These are phyloP conservation scores for Hydrotaea cyrtoneurina DNA, from an alignment of 2,888 invertebrate species.

Conservation along the genomic window DNA sequence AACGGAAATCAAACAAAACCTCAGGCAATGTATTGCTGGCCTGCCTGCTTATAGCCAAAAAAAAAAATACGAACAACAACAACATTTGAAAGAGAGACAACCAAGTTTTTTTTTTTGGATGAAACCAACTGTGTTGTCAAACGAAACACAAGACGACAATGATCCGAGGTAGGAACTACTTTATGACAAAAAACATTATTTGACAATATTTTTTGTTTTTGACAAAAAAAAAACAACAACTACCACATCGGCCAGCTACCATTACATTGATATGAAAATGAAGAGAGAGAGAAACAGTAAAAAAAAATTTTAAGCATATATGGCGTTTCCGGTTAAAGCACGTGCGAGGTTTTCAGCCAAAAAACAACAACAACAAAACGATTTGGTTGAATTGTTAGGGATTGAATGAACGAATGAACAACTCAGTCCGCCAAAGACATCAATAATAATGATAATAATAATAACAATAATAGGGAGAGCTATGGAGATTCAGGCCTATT, in stretches of 20 bases:
- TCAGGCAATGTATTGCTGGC: constrained; percentile 9
- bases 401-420: constrained; percentile 33
- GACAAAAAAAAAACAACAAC: constrained; percentile 58
- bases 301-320: constrained; percentile 59
- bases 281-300: constrained; percentile 31
- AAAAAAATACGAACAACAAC: constrained; percentile 55
- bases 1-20: constrained; percentile 73
- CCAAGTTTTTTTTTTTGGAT: constrained; percentile 8
- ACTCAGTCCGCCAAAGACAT: background rate
- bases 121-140: constrained; percentile 12
- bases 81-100: constrained; percentile 32
- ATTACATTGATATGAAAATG: constrained; percentile 16
- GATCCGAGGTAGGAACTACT: constrained; percentile 44
- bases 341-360: constrained; percentile 73
- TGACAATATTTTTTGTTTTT: constrained; percentile 47
- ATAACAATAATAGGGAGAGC: too few species aligned
- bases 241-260: constrained; percentile 56
- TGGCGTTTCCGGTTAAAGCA: constrained; percentile 79
- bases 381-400: constrained; percentile 63
- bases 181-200: constrained; percentile 57
- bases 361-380: constrained; percentile 30
- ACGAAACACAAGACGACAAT: constrained; percentile 45
- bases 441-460: constrained; percentile 17
- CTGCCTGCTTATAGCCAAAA: constrained; percentile 57
- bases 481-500: constrained; percentile 15